Percentiles rank a stretch among this genome's conserved stretches.
These are phyloP conservation scores for Onychomys arenicola DNA, from an alignment of 2,797 vertebrate genomes.

Conservation along the genomic window DNA sequence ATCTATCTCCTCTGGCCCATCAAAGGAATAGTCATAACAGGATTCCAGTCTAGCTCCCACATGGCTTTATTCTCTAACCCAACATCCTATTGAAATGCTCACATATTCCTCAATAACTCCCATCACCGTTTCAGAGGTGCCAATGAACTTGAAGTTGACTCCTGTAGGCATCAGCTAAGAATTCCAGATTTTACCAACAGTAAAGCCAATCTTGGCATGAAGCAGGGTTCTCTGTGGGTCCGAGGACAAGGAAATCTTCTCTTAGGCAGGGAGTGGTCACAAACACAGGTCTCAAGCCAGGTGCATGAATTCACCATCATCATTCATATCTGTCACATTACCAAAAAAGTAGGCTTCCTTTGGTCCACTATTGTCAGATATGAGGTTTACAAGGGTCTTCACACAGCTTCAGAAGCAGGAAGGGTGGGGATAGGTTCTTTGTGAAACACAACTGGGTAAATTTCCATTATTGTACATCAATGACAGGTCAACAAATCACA, in stretches of 20 bases:
- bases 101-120: constrained; percentile 94
- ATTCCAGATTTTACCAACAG: constrained; percentile 94
- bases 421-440: constrained; percentile 93
- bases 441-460: constrained; percentile 89
- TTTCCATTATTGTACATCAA: not conserved
- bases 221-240: constrained; percentile 92
- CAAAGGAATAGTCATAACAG: constrained; percentile 91
- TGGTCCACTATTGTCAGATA: constrained; percentile 93
- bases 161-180: constrained; percentile 92
- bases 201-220: constrained; percentile 91
- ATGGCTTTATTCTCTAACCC: constrained; percentile 93
- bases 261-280: constrained; percentile 92
- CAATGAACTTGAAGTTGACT: constrained; percentile 93
- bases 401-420: constrained; percentile 93
- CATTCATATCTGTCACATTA: constrained; percentile 91
- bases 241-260: constrained; percentile 93
- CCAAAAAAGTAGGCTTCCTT: constrained; percentile 93
- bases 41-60: constrained; percentile 93
- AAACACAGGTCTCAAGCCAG: constrained; percentile 93
- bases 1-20: not conserved
- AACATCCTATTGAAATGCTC: constrained; percentile 94
- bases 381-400: constrained; percentile 93
- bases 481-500: not conserved
- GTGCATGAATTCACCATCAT: constrained; percentile 93
- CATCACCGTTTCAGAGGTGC: constrained; percentile 93